Base-by-base conservation (phyloP, 2,113 vertebrate species). In the Nothocercus julius region DNA sequence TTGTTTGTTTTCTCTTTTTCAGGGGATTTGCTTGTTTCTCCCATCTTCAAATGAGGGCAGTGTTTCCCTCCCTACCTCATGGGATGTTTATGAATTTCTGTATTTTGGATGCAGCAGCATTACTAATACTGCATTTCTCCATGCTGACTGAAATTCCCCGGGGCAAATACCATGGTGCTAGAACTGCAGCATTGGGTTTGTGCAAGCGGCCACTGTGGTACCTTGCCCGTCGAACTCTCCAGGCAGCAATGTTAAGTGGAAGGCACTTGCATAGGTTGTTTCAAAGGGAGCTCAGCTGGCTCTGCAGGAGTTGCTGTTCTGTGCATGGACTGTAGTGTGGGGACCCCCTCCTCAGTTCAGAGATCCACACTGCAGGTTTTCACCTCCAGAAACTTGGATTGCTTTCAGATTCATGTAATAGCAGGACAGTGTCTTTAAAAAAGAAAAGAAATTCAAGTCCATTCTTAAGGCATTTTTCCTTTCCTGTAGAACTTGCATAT, bases 181-280 rank as follows among this genome's bases (percentile, higher is more conserved):
- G 49, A 75, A 22, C 36, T 73, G n/a, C 45, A 45, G 34, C 28
- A 17, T 44, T 14, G 5, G 13, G 70, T 73, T 62, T 63, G 25
- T 58, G 30, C 12, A 10, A 0, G 4, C 24, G 61, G 51, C 15
- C 56, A 75, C 40, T 62, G 51, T 56, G 28, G 69, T 34, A 7
- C 53, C 0, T 0, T 63, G 15, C 11, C 30, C 5, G 1, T 78
- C 17, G 38, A 2, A 0, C 28, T 34, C 10, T 27, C 34, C 8
- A 10, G n/a, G 54, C 64, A 49, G 28, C 56, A 16, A 30, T 1
- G 0, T 66, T 67, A 0, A 0, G 32, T 12, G 0, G 6, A 80
- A 51, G 42, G 10, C 68, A 32, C 40, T 40, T 14, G 34, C 24
- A 54, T 36, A 38, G 34, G 28, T 21, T 66, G 8, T 15, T 45